Percentiles rank a stretch among this genome's conserved stretches.
phyloP scores from a whole-genome alignment of 2,888 invertebrate genomes.

The Mythimna lalbum region DNA sequence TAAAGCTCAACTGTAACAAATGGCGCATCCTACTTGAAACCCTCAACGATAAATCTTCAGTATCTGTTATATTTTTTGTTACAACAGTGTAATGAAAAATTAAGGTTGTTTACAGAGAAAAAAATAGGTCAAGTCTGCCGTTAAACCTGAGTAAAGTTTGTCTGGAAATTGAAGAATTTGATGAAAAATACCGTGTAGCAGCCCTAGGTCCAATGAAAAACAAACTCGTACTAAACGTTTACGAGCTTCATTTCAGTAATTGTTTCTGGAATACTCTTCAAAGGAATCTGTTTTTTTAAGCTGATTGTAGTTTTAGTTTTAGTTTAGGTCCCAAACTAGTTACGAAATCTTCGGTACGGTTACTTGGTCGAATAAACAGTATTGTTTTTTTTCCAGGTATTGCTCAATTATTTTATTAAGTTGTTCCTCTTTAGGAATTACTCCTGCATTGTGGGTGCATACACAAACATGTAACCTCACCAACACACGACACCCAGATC shows the following conservation, averaged over 20 bases:
- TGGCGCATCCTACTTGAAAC: background rate
- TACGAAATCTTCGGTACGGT: too few relatives aligned
- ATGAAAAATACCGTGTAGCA: slow-evolving; percentile 21
- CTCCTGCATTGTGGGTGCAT: too few relatives aligned
- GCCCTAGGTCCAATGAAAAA: slow-evolving; percentile 32
- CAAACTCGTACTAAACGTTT: slow-evolving; percentile 27
- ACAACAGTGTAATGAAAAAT: slow-evolving; percentile 38
- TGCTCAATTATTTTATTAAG: too few relatives aligned
- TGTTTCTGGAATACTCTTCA: slow-evolving; percentile 20
- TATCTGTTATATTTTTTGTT: slow-evolving; percentile 23
- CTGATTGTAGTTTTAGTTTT: too few relatives aligned
- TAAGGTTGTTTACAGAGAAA: slow-evolving; percentile 38
- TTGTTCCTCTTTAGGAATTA: too few relatives aligned
- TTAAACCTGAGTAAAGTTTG: slow-evolving; percentile 26
- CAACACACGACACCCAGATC: too few relatives aligned
- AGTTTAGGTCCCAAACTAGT: too few relatives aligned
- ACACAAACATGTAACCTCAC: too few relatives aligned
- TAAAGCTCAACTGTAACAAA: slow-evolving; percentile 23
- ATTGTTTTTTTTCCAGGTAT: too few relatives aligned
- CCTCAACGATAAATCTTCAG: slow-evolving; percentile 37
- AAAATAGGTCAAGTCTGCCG: slow-evolving; percentile 20
- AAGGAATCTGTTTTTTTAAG: slow-evolving; percentile 19
- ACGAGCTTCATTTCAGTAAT: slow-evolving; percentile 44
- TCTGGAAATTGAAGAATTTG: slow-evolving; percentile 25
- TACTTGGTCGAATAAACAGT: too few relatives aligned